Evolutionary conservation across 2,797 vertebrate genomes (phyloP).

Genomic region (Intellagama lesueurii): DNA sequence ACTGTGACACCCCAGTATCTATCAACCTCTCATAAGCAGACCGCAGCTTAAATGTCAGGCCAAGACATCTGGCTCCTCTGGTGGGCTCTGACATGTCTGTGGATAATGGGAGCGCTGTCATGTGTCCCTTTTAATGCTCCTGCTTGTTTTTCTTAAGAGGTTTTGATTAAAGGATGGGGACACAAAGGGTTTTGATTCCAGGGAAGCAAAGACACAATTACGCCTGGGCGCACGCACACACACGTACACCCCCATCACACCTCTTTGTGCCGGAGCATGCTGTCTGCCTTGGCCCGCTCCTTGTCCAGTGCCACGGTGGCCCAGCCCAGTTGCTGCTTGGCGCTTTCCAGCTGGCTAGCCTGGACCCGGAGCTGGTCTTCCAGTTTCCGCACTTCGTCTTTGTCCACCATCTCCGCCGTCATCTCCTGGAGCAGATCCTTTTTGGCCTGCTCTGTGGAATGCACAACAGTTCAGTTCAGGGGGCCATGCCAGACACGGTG

Average conservation of each 20-base stretch:
- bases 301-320: conserved; percentile 82
- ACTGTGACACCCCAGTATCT: too few relatives aligned
- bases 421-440: conserved; percentile 76
- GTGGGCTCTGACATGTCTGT: not conserved
- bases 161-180: not conserved
- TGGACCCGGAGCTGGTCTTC: conserved; percentile 80
- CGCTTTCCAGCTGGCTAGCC: conserved; percentile 62
- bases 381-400: conserved; percentile 71
- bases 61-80: not conserved
- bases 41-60: not conserved
- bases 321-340: conserved; percentile 75
- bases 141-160: too few relatives aligned
- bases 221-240: not conserved
- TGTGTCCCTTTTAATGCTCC: too few relatives aligned
- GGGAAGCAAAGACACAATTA: too few relatives aligned
- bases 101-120: not conserved
- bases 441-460: conserved; percentile 78
- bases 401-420: conserved; percentile 64
- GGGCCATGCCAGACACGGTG: not conserved
- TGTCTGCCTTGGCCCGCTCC: conserved; percentile 85
- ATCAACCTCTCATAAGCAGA: too few relatives aligned
- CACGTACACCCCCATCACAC: conserved; percentile 67
- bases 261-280: conserved; percentile 85
- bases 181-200: not conserved
- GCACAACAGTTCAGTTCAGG: accelerated